Conservation (phyloP, 2,113 vertebrate genomes). For the Dicerorhinus sumatrensis region DNA sequence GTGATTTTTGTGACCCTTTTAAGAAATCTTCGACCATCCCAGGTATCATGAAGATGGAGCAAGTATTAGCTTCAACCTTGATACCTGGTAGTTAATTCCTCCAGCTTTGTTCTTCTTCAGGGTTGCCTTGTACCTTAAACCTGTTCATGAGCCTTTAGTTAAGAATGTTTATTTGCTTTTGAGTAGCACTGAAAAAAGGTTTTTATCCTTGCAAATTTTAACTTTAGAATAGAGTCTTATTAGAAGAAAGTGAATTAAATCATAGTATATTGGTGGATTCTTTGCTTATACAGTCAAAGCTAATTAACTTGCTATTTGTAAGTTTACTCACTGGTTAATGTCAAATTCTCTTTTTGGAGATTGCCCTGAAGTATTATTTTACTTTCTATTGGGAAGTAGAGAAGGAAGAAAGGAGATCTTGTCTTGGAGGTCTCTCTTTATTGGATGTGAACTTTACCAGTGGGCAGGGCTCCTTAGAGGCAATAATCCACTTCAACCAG, state of each 20-base stretch:
- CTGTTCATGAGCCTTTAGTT: background rate
- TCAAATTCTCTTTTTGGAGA: constrained; percentile 12
- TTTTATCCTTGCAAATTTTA: constrained; percentile 21
- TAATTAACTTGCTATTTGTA: background rate
- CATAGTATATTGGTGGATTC: background rate
- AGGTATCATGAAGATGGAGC: background rate
- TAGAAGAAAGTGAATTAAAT: background rate
- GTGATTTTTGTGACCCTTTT: background rate
- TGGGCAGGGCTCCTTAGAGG: background rate
- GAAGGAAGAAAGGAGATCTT: background rate
- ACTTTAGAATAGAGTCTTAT: background rate
- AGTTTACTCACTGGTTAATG: background rate
- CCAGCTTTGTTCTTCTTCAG: background rate
- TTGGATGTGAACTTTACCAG: background rate
- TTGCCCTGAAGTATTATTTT: background rate
- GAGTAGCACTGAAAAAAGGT: background rate
- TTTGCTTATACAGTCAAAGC: background rate
- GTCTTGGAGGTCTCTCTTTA: background rate
- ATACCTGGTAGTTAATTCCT: background rate
- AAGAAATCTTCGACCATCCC: background rate
- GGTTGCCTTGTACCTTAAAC: background rate
- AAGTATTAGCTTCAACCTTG: background rate
- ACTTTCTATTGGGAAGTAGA: background rate
- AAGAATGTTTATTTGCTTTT: constrained; percentile 43
- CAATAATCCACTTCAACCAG: background rate